A percentile compares a stretch with the other conserved stretches of the same genome.
Evolutionary conservation across 2,888 invertebrate species (phyloP).

Genomic region (Andrena camellia): DNA sequence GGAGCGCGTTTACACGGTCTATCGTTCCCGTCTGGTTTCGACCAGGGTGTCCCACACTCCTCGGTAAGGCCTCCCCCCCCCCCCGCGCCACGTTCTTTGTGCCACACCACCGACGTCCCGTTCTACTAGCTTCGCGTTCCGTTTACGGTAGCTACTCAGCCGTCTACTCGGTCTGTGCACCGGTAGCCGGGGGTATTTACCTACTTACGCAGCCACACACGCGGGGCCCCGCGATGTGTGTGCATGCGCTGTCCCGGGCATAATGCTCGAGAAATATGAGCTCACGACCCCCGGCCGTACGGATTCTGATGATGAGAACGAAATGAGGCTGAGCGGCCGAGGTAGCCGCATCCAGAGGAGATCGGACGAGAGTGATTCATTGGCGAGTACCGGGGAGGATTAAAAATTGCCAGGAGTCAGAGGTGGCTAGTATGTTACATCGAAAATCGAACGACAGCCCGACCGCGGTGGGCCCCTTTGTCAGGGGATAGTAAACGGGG

Average conservation of each 20-base stretch:
- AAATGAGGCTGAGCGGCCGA: constrained; percentile 66
- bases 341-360: constrained; percentile 62
- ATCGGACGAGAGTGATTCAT: constrained; percentile 63
- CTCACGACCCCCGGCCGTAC: constrained; percentile 77
- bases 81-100: constrained; percentile 27
- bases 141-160: constrained; percentile 33
- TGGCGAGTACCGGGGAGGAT: constrained; percentile 47
- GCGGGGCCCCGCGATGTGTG: constrained; percentile 58
- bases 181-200: constrained; percentile 69
- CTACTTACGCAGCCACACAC: constrained; percentile 71
- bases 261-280: constrained; percentile 79
- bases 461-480: constrained; percentile 22
- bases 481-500: constrained; percentile 12
- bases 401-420: constrained; percentile 62
- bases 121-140: constrained; percentile 44
- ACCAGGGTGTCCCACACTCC: constrained; percentile 4
- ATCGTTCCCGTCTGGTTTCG: constrained; percentile 34
- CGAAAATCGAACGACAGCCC: constrained; percentile 56
- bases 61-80: background rate
- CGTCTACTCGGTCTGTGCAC: constrained; percentile 42
- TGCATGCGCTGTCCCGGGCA: constrained; percentile 71
- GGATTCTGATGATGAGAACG: constrained; percentile 73
- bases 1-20: constrained; percentile 69
- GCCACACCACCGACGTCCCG: constrained; percentile 48
- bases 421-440: constrained; percentile 57